A percentile compares a stretch with the other conserved stretches of the same genome.
Conservation (phyloP, 1,140 invertebrate genomes). For the Dreissena rostriformis region DNA sequence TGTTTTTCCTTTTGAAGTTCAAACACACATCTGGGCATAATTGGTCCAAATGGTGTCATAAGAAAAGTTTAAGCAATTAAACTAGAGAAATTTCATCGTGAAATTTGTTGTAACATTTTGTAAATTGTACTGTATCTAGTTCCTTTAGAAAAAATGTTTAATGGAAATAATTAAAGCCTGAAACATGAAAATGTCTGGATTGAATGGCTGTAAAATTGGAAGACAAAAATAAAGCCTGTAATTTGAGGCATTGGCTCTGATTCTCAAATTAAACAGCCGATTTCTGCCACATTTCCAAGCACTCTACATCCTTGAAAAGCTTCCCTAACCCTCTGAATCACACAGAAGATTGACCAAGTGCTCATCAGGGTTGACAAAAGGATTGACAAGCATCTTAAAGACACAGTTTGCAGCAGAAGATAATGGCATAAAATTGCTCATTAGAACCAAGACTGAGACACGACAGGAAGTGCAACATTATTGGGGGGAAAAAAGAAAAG, state of each 20-base stretch:
- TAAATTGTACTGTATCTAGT: not conserved
- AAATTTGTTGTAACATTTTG: no score
- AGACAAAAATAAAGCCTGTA: not conserved
- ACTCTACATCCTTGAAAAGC: not conserved
- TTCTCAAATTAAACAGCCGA: not conserved
- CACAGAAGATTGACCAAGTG: not conserved
- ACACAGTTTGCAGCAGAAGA: not conserved
- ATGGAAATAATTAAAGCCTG: not conserved
- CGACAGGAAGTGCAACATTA: not conserved
- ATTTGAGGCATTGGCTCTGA: not conserved
- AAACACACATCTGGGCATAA: no score
- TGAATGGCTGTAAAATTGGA: not conserved
- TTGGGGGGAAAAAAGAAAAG: not conserved
- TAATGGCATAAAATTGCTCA: not conserved
- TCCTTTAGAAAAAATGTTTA: not conserved
- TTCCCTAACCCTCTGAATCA: not conserved
- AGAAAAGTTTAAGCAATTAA: no score
- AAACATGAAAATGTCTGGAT: not conserved
- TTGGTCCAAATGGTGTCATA: no score
- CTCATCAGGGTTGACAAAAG: not conserved
- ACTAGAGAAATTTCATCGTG: no score
- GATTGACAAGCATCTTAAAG: constrained; percentile 1
- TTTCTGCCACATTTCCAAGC: not conserved
- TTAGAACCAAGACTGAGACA: not conserved
- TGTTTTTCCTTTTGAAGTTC: no score